Conservation (phyloP, 2,888 invertebrate genomes). For the Agriopis leucophaearia region DNA sequence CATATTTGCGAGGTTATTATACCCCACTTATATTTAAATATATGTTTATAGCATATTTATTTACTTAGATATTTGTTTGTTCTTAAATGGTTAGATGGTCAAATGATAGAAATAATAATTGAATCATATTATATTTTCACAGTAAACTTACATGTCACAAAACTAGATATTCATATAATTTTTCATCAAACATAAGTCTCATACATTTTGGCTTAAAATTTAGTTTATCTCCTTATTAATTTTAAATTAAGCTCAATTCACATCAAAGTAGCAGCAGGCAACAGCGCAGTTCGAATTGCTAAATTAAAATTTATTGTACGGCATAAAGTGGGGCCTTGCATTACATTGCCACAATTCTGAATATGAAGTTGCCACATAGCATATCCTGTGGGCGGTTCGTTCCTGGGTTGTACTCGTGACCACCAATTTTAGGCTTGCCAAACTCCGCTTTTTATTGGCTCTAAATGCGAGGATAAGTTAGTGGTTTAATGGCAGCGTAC, state of each 20-base stretch:
- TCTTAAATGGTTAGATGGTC: no score
- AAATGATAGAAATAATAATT: neutral
- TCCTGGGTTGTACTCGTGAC: no score
- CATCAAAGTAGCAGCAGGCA: neutral
- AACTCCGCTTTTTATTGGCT: no score
- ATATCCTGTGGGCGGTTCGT: no score
- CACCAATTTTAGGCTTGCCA: no score
- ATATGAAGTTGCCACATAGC: no score
- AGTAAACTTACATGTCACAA: constrained; percentile 49
- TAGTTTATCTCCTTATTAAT: neutral
- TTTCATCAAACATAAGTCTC: constrained; percentile 3
- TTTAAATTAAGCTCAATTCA: neutral
- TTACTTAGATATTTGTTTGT: no score
- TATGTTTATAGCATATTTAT: no score
- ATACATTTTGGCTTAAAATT: constrained; percentile 8
- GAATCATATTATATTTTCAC: constrained; percentile 40
- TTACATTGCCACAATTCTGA: neutral
- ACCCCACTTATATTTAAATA: no score
- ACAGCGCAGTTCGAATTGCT: neutral
- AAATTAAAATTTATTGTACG: no score
- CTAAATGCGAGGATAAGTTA: neutral
- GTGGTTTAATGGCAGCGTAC: neutral
- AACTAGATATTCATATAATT: constrained; percentile 6
- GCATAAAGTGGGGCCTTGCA: no score
- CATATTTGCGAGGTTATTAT: no score